Conservation (phyloP, 2,888 invertebrate genomes). For the Caenorhabditis angaria region DNA sequence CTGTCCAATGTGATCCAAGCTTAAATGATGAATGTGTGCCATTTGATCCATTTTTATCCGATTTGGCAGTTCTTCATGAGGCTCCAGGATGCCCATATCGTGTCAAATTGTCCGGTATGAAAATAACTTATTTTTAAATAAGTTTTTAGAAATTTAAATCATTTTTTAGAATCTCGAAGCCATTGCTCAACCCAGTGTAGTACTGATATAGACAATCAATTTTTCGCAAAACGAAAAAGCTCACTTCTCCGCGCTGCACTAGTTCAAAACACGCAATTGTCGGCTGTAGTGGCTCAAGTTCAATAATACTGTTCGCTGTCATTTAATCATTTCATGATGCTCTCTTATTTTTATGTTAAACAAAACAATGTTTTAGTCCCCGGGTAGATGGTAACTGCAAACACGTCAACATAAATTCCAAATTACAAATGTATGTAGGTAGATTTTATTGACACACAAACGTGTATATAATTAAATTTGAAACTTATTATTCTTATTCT, state of each 20-base stretch:
- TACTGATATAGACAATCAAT: slow-evolving; percentile 41
- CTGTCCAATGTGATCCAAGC: slow-evolving; percentile 34
- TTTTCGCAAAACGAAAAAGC: slow-evolving; percentile 35
- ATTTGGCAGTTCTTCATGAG: slow-evolving; percentile 37
- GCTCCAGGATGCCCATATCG: slow-evolving; percentile 23
- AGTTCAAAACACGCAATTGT: slow-evolving; percentile 27
- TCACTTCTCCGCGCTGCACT: slow-evolving; percentile 40
- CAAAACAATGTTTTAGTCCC: background rate
- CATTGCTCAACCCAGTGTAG: slow-evolving; percentile 39
- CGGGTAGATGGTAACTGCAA: too few relatives aligned
- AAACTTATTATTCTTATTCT: slow-evolving; percentile 1
- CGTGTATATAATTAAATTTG: background rate
- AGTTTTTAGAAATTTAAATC: background rate
- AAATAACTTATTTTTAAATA: background rate
- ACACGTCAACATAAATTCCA: too few relatives aligned
- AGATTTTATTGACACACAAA: background rate
- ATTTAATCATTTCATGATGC: background rate
- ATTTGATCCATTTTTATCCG: slow-evolving; percentile 41
- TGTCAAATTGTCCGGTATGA: slow-evolving; percentile 21
- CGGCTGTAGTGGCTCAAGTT: slow-evolving; percentile 36
- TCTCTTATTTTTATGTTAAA: background rate
- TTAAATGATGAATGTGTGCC: slow-evolving; percentile 36
- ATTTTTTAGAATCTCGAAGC: slow-evolving; percentile 19
- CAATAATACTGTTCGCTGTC: slow-evolving; percentile 11
- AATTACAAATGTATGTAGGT: too few relatives aligned